Percentiles rank a stretch among this genome's conserved stretches.
Evolutionary conservation across 2,888 invertebrate genomes (phyloP).

Genomic region (Hydriomena furcata): DNA sequence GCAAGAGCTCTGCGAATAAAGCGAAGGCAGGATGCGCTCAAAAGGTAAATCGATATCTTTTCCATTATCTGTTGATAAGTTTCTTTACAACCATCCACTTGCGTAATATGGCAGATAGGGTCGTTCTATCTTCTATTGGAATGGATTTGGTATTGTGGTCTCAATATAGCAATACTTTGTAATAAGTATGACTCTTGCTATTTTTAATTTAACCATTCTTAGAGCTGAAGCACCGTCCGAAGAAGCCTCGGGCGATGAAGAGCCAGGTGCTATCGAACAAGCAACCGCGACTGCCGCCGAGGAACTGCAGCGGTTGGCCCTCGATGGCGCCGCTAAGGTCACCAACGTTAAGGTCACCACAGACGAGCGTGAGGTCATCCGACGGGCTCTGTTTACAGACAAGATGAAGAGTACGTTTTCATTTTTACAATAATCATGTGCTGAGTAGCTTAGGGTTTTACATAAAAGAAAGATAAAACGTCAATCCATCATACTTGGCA

Average conservation of each 20-base stretch:
- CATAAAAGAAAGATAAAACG: no score
- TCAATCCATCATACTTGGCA: no score
- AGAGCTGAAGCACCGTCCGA: constrained; percentile 71
- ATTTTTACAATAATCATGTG: no score
- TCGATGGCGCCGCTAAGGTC: constrained; percentile 88
- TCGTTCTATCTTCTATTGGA: no score
- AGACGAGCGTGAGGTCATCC: constrained; percentile 87
- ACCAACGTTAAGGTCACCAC: constrained; percentile 91
- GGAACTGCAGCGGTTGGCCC: constrained; percentile 84
- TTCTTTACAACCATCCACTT: no score
- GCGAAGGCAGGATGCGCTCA: constrained; percentile 83
- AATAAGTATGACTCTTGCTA: no score
- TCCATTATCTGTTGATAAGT: background rate
- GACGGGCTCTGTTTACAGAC: constrained; percentile 67
- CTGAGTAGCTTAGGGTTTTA: no score
- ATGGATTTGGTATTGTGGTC: no score
- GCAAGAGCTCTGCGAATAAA: constrained; percentile 87
- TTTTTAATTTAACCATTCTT: background rate
- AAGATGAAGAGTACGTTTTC: constrained; percentile 65
- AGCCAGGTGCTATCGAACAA: constrained; percentile 84
- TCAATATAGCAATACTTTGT: no score
- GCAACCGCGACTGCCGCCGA: constrained; percentile 86
- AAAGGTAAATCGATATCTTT: constrained; percentile 62
- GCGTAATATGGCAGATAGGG: no score
- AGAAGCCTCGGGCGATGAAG: constrained; percentile 66